A percentile compares a stretch with the other conserved stretches of the same genome.
Conservation (phyloP, 2,888 invertebrate species). For the Oscheius sp. region DNA sequence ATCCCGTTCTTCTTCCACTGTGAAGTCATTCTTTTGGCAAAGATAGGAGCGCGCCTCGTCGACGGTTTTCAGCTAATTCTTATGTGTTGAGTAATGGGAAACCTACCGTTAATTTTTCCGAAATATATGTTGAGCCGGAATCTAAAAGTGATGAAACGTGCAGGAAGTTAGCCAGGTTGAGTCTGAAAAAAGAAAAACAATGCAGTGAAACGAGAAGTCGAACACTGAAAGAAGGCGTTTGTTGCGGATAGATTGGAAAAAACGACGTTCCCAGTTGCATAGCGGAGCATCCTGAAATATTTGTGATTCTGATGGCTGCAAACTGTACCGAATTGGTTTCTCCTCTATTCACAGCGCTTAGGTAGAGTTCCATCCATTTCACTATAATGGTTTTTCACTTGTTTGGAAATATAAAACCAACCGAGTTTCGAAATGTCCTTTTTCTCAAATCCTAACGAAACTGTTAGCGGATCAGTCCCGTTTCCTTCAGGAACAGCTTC, state of each 20-base stretch:
- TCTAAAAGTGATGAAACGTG: slow-evolving; percentile 14
- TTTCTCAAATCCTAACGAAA: slow-evolving; percentile 1
- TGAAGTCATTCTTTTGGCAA: slow-evolving; percentile 22
- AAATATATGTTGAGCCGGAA: slow-evolving; percentile 14
- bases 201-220: slow-evolving; percentile 1
- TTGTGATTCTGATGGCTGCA: not conserved
- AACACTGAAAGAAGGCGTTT: not conserved
- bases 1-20: slow-evolving; percentile 19
- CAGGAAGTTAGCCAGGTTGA: slow-evolving; percentile 29
- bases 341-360: not conserved
- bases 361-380: slow-evolving; percentile 21
- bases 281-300: not conserved
- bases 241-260: slow-evolving; percentile 11
- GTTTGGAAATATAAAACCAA: not conserved
- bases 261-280: slow-evolving; percentile 6
- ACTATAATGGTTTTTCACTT: slow-evolving; percentile 1
- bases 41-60: slow-evolving; percentile 19
- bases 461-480: not conserved
- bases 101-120: slow-evolving; percentile 11
- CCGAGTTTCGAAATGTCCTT: slow-evolving; percentile 10
- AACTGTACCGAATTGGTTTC: not conserved
- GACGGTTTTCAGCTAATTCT: slow-evolving; percentile 17
- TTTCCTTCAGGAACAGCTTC: not conserved
- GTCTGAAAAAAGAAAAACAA: not conserved
- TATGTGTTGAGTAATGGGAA: not conserved